Conservation (phyloP, 2,797 vertebrate species). For the Fistularia commersonii region DNA sequence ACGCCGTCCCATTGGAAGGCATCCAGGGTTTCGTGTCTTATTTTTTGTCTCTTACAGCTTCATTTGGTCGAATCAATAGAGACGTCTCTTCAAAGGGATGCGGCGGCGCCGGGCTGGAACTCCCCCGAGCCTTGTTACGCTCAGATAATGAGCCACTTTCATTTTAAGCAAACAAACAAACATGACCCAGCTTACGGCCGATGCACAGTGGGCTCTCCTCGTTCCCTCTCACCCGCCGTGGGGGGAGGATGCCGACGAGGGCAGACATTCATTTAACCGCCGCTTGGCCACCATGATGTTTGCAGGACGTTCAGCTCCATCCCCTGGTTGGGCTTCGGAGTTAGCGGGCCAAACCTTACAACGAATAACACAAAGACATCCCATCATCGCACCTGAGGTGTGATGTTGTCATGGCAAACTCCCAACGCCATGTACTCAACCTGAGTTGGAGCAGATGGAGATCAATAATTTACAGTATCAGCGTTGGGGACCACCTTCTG, state of each 20-base stretch:
- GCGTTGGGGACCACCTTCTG: constrained; percentile 6
- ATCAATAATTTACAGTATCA: constrained; percentile 6
- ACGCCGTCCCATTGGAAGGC: constrained; percentile 31
- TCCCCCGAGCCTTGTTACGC: constrained; percentile 34
- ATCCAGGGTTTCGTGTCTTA: constrained; percentile 30
- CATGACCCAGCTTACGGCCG: neutral
- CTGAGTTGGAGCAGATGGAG: constrained; percentile 6
- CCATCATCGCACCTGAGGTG: neutral
- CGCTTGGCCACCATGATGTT: too few relatives aligned
- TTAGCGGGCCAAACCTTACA: too few relatives aligned
- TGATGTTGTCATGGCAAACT: constrained; percentile 1
- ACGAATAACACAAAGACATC: too few relatives aligned
- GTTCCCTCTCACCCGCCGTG: too few relatives aligned
- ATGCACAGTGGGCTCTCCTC: too few relatives aligned
- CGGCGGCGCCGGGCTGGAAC: constrained; percentile 9
- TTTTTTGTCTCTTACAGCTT: too few relatives aligned
- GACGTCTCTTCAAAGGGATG: constrained; percentile 35
- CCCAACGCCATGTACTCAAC: too few relatives aligned
- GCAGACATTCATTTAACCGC: too few relatives aligned
- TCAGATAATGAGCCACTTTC: constrained; percentile 38
- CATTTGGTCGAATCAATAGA: constrained; percentile 50
- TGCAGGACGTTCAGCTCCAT: neutral
- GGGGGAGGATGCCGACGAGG: too few relatives aligned
- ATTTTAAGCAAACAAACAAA: constrained; percentile 35
- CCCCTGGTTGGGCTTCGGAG: neutral